Evolutionary conservation across 2,797 vertebrate genomes (phyloP).

Genomic region (Alfaro cultratus): DNA sequence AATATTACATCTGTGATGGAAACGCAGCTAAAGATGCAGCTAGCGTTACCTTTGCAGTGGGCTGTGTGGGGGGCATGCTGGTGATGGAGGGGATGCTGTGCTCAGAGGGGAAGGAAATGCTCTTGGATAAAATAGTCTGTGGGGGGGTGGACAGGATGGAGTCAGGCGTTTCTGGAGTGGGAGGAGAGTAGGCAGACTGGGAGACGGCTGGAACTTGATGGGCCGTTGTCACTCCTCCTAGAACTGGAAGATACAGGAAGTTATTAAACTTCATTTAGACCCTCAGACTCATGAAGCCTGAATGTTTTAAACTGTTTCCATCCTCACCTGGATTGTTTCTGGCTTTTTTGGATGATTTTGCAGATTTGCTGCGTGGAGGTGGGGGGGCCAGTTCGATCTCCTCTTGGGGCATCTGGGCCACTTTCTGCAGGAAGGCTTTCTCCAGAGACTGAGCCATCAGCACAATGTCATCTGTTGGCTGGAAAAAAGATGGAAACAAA

Average conservation of each 20-base stretch:
- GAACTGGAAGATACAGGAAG: slow-evolving; percentile 37
- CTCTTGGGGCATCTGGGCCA: slow-evolving; percentile 94
- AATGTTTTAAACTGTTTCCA: not conserved
- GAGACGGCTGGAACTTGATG: slow-evolving; percentile 95
- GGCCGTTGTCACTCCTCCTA: slow-evolving; percentile 84
- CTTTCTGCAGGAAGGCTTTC: slow-evolving; percentile 94
- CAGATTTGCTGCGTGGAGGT: slow-evolving; percentile 83
- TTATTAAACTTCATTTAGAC: not conserved
- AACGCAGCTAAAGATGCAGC: too few relatives aligned
- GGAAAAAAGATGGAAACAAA: not conserved
- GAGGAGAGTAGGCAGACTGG: slow-evolving; percentile 85
- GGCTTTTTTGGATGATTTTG: slow-evolving; percentile 84
- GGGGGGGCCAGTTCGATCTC: slow-evolving; percentile 89
- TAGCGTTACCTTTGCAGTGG: slow-evolving; percentile 85
- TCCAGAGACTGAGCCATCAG: slow-evolving; percentile 96
- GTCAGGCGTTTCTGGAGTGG: slow-evolving; percentile 87
- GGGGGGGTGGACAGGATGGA: slow-evolving; percentile 84
- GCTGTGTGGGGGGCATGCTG: slow-evolving; percentile 78
- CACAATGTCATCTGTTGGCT: slow-evolving; percentile 95
- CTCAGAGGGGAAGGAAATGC: slow-evolving; percentile 58
- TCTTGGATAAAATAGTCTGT: slow-evolving; percentile 83
- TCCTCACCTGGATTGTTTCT: slow-evolving; percentile 63
- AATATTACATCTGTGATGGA: too few relatives aligned
- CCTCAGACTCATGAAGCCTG: not conserved
- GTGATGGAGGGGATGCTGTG: slow-evolving; percentile 68